These are phyloP conservation scores for Drosophila busckii DNA, from an alignment of 1,140 invertebrate species.

Conservation along the genomic window DNA sequence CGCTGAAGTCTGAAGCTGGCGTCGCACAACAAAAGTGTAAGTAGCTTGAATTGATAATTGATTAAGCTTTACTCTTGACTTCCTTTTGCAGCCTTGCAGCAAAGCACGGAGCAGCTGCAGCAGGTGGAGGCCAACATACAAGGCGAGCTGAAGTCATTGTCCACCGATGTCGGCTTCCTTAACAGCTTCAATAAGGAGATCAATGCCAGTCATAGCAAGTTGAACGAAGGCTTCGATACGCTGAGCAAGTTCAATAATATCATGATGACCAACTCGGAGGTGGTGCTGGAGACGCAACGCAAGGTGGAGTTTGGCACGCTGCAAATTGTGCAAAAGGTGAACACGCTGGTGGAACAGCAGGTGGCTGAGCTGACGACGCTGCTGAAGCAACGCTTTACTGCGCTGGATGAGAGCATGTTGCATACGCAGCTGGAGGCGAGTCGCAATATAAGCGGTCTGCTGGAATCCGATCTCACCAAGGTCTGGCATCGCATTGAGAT, in stretches of 20 bases:
- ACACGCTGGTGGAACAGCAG: conserved; percentile 85
- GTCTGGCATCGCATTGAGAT: conserved; percentile 93
- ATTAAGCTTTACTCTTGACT: not conserved
- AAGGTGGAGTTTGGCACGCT: conserved; percentile 91
- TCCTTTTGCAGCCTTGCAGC: conserved; percentile 44
- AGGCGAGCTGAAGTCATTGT: conserved; percentile 77
- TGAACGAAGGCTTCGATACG: conserved; percentile 79
- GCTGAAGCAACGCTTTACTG: conserved; percentile 84
- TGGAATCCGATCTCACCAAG: conserved; percentile 90
- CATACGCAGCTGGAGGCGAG: conserved; percentile 87
- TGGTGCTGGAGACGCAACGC: conserved; percentile 90
- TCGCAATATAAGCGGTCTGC: conserved; percentile 86
- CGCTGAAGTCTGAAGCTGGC: conserved; percentile 45
- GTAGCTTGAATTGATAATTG: not conserved
- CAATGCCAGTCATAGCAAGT: conserved; percentile 81
- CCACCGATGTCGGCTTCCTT: conserved; percentile 63
- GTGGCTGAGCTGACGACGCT: conserved; percentile 84
- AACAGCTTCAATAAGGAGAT: conserved; percentile 80
- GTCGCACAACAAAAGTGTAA: conserved; percentile 57
- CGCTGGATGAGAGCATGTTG: conserved; percentile 84
- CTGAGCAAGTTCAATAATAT: conserved; percentile 89
- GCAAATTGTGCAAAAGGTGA: conserved; percentile 90
- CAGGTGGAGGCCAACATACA: conserved; percentile 56
- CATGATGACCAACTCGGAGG: conserved; percentile 90
- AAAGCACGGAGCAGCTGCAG: conserved; percentile 78